A percentile compares a stretch with the other conserved stretches of the same genome.
Conservation (phyloP, 2,888 invertebrate genomes). For the Chouioia cunea region DNA sequence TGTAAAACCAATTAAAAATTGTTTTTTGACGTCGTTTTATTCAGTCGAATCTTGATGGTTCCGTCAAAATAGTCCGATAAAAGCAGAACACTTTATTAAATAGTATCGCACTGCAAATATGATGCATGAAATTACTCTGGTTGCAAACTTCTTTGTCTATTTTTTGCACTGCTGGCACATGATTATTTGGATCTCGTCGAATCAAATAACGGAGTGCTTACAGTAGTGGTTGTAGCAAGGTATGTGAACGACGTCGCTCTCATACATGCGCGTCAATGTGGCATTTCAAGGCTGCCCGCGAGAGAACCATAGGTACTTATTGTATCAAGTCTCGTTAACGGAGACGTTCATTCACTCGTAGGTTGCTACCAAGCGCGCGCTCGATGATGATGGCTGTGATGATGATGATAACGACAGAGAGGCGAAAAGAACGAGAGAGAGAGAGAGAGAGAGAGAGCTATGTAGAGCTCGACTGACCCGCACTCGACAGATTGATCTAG, state of each 20-base stretch:
- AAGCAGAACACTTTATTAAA: no score
- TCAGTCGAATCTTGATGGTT: no score
- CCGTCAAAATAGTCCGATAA: no score
- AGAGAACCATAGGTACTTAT: slow-evolving; percentile 64
- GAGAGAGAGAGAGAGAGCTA: slow-evolving; percentile 14
- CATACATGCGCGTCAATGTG: slow-evolving; percentile 4
- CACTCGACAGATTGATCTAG: slow-evolving; percentile 52
- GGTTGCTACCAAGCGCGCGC: slow-evolving; percentile 22
- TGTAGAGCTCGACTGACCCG: slow-evolving; percentile 51
- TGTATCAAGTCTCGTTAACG: slow-evolving; percentile 68
- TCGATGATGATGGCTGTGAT: slow-evolving; percentile 38
- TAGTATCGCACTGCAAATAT: no score
- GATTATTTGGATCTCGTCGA: no score
- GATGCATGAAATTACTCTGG: no score
- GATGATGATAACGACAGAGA: slow-evolving; percentile 18
- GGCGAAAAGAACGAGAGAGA: slow-evolving; percentile 16
- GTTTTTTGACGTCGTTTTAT: no score
- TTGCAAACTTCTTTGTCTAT: no score
- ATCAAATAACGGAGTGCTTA: no score
- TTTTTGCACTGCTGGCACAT: no score
- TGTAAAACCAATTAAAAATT: no score
- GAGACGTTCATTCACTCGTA: slow-evolving; percentile 61
- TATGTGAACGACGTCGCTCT: background rate
- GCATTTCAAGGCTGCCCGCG: slow-evolving; percentile 62
- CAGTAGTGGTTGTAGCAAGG: slow-evolving; percentile 5